Evolutionary conservation across 2,797 vertebrate genomes (phyloP).

Genomic region (Poeciliopsis gracilis): DNA sequence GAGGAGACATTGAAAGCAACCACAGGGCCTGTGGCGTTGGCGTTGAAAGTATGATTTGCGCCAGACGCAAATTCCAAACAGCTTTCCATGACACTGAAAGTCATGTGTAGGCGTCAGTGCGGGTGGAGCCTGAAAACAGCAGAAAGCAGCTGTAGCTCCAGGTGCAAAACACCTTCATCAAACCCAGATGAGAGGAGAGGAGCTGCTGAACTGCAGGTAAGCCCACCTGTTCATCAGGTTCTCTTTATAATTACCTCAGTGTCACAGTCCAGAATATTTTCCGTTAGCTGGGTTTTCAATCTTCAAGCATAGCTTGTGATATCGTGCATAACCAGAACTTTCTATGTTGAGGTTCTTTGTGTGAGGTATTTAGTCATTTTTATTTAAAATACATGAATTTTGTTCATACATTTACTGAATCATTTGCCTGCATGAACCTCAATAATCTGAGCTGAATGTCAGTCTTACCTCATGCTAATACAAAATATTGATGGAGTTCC

Average conservation of each 20-base stretch:
- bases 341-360: background rate
- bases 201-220: slow-evolving; percentile 30
- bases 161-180: background rate
- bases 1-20: background rate
- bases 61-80: background rate
- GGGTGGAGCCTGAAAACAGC: slow-evolving; percentile 16
- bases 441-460: background rate
- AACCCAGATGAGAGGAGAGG: slow-evolving; percentile 6
- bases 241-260: background rate
- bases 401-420: background rate
- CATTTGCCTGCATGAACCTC: background rate
- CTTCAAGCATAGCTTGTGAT: background rate
- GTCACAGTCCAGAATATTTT: background rate
- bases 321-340: background rate
- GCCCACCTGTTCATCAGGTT: slow-evolving; percentile 1
- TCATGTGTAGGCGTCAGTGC: background rate
- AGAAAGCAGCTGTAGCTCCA: background rate
- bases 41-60: too few relatives aligned
- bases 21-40: background rate
- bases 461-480: background rate
- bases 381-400: background rate
- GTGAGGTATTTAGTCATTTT: background rate
- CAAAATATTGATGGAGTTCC: too few relatives aligned
- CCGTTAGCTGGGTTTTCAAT: background rate
- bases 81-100: background rate